Evolutionary conservation across 2,113 vertebrate species (phyloP).

Genomic region (Tragulus kanchil): DNA sequence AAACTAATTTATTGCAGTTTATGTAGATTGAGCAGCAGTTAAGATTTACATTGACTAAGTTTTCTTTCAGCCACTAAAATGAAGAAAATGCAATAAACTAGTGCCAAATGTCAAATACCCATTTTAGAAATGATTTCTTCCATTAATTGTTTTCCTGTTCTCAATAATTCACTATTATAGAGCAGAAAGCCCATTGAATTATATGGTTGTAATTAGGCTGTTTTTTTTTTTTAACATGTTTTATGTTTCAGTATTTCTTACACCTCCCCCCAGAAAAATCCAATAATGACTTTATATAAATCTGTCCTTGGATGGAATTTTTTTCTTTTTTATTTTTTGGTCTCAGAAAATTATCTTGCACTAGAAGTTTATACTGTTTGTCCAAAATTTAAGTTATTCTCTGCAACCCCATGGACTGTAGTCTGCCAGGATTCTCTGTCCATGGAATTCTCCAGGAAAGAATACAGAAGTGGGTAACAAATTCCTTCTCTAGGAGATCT

Average conservation of each 20-base stretch:
- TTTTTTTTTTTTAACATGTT: constrained; percentile 63
- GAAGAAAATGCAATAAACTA: constrained; percentile 64
- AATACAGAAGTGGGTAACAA: neutral
- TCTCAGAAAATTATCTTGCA: constrained; percentile 23
- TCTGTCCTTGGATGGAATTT: neutral
- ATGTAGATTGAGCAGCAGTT: constrained; percentile 31
- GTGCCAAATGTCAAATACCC: constrained; percentile 35
- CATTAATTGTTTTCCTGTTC: constrained; percentile 75
- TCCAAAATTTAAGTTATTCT: neutral
- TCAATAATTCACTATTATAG: constrained; percentile 67
- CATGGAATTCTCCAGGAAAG: neutral
- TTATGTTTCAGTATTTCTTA: constrained; percentile 68
- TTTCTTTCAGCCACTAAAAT: constrained; percentile 67
- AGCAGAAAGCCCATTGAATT: constrained; percentile 48
- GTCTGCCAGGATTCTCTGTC: neutral
- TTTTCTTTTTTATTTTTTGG: neutral
- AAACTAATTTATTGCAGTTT: constrained; percentile 60
- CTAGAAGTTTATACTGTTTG: neutral
- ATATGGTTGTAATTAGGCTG: constrained; percentile 65
- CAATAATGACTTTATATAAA: constrained; percentile 39
- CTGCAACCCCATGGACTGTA: neutral
- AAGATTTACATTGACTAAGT: constrained; percentile 47
- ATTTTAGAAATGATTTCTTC: constrained; percentile 68
- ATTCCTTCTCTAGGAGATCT: neutral
- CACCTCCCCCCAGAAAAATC: neutral